Evolutionary conservation across 2,888 invertebrate genomes (phyloP).

Genomic region (Dryomyza anilis): DNA sequence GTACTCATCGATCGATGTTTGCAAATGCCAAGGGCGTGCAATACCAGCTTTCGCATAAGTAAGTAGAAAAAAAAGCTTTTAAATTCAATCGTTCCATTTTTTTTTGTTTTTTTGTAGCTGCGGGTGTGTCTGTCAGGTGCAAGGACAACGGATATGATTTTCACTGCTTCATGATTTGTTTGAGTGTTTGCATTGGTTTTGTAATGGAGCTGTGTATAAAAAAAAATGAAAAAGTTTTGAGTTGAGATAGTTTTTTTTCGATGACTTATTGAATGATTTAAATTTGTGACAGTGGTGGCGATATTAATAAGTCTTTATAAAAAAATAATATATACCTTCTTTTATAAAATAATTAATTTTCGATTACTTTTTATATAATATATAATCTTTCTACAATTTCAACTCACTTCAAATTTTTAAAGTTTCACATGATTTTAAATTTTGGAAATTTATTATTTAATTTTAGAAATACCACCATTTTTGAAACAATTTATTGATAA

Average conservation of each 20-base stretch:
- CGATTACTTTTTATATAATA: too few relatives aligned
- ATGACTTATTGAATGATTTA: conserved; percentile 21
- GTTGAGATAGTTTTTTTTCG: background rate
- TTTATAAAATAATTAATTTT: too few relatives aligned
- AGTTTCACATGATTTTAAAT: too few relatives aligned
- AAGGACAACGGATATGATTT: conserved; percentile 17
- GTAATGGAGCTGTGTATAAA: too few relatives aligned
- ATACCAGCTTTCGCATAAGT: background rate
- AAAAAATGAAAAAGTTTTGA: background rate
- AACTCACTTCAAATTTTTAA: too few relatives aligned
- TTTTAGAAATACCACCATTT: too few relatives aligned
- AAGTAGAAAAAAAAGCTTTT: conserved; percentile 17
- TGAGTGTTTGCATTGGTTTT: conserved; percentile 4
- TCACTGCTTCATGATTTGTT: conserved; percentile 7
- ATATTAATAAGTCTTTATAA: too few relatives aligned
- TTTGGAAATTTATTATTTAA: too few relatives aligned
- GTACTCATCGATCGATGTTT: conserved; percentile 4
- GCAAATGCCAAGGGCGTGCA: conserved; percentile 27
- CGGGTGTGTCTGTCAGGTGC: background rate
- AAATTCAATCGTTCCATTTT: conserved; percentile 15
- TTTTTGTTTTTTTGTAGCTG: background rate
- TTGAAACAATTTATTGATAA: too few relatives aligned
- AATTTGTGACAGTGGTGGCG: conserved; percentile 11
- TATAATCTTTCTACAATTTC: too few relatives aligned
- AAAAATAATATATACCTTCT: too few relatives aligned